Percentiles rank a stretch among this genome's conserved stretches.
phyloP scores from a whole-genome alignment of 2,113 vertebrate genomes.

The Tapirus terrestris region DNA sequence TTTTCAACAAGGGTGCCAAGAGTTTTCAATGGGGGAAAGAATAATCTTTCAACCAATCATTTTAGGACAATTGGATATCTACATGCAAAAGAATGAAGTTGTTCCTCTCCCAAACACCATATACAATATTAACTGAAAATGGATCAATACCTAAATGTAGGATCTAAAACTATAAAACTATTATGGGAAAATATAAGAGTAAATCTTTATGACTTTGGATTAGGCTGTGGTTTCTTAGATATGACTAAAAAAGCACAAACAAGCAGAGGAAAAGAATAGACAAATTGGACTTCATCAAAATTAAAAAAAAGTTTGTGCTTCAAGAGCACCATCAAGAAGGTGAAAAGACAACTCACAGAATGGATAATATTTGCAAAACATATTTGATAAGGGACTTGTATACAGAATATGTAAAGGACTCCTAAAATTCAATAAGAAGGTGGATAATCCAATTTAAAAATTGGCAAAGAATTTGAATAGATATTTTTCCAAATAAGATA shows the following conservation, averaged over 20 bases:
- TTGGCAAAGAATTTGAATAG: conserved; percentile 2
- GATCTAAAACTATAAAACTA: neutral
- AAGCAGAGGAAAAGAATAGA: neutral
- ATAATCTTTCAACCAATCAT: neutral
- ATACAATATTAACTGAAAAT: too few species aligned
- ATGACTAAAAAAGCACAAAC: neutral
- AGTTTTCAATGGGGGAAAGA: neutral
- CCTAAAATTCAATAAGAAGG: neutral
- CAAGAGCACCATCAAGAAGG: neutral
- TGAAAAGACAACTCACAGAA: neutral
- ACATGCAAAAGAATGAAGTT: neutral
- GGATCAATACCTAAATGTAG: too few species aligned
- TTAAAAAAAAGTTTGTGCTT: neutral
- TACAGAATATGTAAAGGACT: neutral
- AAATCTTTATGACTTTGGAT: neutral
- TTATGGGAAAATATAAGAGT: neutral
- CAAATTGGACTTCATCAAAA: neutral
- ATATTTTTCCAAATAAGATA: conserved; percentile 1
- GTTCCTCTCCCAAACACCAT: neutral
- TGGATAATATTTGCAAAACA: neutral
- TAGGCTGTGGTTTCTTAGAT: neutral
- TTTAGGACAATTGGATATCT: neutral
- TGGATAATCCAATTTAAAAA: neutral
- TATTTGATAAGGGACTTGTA: neutral
- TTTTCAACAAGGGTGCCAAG: neutral